Evolutionary conservation across 2,888 invertebrate species (phyloP), one percentile per base, ranked within the genome.

Genomic region (Mesochorus sp.): DNA sequence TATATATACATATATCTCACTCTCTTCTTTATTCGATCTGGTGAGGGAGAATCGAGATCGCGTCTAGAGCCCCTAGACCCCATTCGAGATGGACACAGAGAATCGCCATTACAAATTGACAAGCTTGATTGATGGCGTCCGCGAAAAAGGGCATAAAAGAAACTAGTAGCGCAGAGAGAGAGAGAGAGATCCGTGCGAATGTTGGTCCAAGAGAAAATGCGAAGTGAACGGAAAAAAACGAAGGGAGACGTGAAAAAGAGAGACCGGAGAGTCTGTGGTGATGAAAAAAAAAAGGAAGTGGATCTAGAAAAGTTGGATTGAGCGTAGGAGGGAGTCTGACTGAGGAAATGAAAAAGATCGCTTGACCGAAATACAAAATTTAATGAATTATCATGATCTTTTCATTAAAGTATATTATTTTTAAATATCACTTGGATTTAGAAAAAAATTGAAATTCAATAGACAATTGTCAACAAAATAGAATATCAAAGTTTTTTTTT

Each of bases 101-200:
- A 91, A 90, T 91, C 91, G 91, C 92, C 92, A 92, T 92, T 92
- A 92, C 91, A 91, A 91, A 91, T 91, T 92, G 92, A 92, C 92
- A 92, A 92, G 90, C 89, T 91, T 92, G 92, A 92, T 92, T 92
- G 92, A 92, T 92, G 92, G 91, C 88, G 87, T 79, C 81, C 81
- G 82, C 84, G 83, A 80, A 70, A 84, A 84, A 85, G 86, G 85
- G 82, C 82, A 28, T 39, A 64, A 34, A 21, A 49, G 47, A 39
- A 12, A n/a, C n/a, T n/a, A n/a, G n/a, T n/a, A n/a, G n/a, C n/a
- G n/a, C n/a, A n/a, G n/a, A n/a, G 62, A 17, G 34, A 26, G 17
- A 34, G 47, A 61, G 39, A 14, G 12, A 42, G 42, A 61, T 17
- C 42, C 44, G 44, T 44, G 44, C 12, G 21, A 62, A 62, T 19